Percentiles rank a stretch among this genome's conserved stretches.
Evolutionary conservation across 2,888 invertebrate genomes (phyloP).

Genomic region (Argyra leucocephala): DNA sequence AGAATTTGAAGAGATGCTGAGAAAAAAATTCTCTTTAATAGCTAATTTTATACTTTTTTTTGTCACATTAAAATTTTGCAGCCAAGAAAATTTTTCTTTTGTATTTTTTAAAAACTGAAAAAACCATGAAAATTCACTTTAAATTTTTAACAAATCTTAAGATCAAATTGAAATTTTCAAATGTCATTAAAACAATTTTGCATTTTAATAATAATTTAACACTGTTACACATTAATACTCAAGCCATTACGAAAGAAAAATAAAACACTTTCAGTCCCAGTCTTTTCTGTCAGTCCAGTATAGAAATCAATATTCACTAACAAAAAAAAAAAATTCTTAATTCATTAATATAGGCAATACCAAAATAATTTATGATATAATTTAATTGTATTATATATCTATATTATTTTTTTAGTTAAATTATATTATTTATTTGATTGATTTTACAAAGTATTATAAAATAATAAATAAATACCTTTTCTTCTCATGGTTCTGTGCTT

Average conservation of each 20-base stretch:
- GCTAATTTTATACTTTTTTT: too few species aligned
- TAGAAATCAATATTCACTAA: conserved; percentile 3
- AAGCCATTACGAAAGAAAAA: neutral
- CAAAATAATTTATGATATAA: neutral
- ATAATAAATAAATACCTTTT: neutral
- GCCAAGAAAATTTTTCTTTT: too few species aligned
- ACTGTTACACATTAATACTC: neutral
- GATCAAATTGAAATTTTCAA: too few species aligned
- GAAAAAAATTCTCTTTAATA: too few species aligned
- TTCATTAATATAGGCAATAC: neutral
- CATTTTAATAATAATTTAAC: neutral
- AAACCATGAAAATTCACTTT: too few species aligned
- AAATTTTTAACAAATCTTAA: too few species aligned
- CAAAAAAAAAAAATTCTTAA: too few species aligned
- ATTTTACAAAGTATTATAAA: neutral
- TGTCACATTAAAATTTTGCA: too few species aligned
- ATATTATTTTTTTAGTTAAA: neutral
- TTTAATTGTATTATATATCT: neutral
- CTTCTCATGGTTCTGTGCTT: neutral
- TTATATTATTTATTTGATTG: neutral
- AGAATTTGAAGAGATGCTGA: too few species aligned
- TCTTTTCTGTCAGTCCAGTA: neutral
- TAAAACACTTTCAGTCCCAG: too few species aligned
- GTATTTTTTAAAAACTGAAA: too few species aligned
- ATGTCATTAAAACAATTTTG: too few species aligned